Base-by-base conservation (phyloP, 2,888 invertebrate genomes). In the Ectropis crepuscularia region DNA sequence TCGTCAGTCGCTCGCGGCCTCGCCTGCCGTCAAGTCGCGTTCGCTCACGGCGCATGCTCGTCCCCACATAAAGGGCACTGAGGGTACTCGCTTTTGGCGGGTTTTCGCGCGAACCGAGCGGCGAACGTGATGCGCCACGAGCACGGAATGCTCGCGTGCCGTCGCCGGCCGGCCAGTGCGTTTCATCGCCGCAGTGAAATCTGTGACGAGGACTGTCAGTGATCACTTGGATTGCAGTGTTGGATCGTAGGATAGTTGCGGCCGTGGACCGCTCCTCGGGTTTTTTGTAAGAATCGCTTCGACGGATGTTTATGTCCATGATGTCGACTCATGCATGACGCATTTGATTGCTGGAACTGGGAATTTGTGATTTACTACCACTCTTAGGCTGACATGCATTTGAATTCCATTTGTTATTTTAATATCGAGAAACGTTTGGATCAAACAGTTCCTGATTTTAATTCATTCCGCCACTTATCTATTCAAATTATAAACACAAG, bases 141-240 rank as follows among this genome's bases (percentile, higher is more conserved):
- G 79, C 80, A 80, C 80, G 88, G 88, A 83, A 89, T 88, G 89
- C 83, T 85, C 83, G 84, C 88, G 82, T 86, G 88, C 81, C 80
- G 83, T 79, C 85, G 82, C 79, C 75, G 76, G 70, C 64, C 57
- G 61, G 68, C 73, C 73, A 80, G 81, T 78, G 81, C 81, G 81
- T 79, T 77, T 74, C 76, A 79, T 75, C 79, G 82, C 77, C 83
- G 80, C 85, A 82, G 86, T 85, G 86, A 87, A 86, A 89, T 87
- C 88, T 85, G 87, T 86, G 69, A 74, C 83, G 75, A 79, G 77
- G 79, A 81, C 83, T 79, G 80, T 78, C 81, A 81, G 82, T 85
- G 85, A 85, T 85, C 86, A 86, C 85, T 90, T 92, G 92, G 92
- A 92, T 92, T 92, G 92, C 92, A 92, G 92, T 92, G 92, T 87